Base-by-base conservation (phyloP, 2,113 vertebrate genomes). In the Phalacrocorax pelagicus region DNA sequence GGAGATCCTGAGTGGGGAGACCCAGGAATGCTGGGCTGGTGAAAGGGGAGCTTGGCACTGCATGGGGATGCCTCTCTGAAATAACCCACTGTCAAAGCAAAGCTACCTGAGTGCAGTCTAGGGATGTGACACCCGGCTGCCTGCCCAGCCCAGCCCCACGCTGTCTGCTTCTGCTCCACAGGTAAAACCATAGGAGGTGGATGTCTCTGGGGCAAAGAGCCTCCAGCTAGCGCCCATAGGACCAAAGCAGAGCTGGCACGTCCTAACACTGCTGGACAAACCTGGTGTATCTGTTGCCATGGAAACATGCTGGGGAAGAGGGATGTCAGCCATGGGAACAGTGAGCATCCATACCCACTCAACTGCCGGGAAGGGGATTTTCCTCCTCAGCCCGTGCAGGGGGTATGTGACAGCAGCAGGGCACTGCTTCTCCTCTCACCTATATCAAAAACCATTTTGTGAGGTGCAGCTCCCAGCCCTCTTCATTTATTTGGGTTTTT, bases 201-300 rank as follows among this genome's bases (percentile, higher is more conserved):
- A 17, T 75, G 26, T 29, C 22, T 20, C 40, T 15, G 17, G 16
- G 46, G 21, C 30, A 42, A 15, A 62, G 5, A 58, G 15, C 12
- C 30, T 52, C 17, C 71, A 36, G 27, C n/a, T 51, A 38, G 47
- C 0, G 2, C 57, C 63, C 54, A 3, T 27, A 81, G 19, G 47
- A 93, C 96, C 55, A 93, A 88, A 77, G 66, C 30, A 59, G 52
- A 70, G 19, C 0, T 5, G 55, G 81, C 63, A 24, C 29, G 61
- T 88, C 94, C 91, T 73, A 12, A 24, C 26, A 52, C 49, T 11
- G 38, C 77, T 29, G 61, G 52, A 91, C 62, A 23, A 81, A n/a
- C 66, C 90, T 65, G 51, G 69, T n/a, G 94, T 66, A 82, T 82
- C 2, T 3, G 95, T 96, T 97, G 67, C 96, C 95, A 97, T 97